Evolutionary conservation across 2,113 vertebrate genomes (phyloP).

Genomic region (Lucifuga dentata): DNA sequence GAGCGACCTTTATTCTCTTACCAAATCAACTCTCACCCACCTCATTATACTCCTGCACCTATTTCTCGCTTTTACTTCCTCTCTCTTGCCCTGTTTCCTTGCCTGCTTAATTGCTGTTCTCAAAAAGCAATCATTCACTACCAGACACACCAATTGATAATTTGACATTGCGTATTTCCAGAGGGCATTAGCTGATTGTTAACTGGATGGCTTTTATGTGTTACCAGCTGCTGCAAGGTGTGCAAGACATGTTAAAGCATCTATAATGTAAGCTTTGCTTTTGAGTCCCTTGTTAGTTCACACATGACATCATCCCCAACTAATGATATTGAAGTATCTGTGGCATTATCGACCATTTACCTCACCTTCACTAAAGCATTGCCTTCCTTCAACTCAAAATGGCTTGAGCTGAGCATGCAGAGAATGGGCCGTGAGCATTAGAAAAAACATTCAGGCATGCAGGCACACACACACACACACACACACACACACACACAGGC

Average conservation of each 20-base stretch:
- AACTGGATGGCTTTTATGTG: conserved; percentile 6
- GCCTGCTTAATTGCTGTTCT: neutral
- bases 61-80: too few relatives aligned
- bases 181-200: conserved; percentile 27
- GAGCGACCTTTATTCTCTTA: conserved; percentile 9
- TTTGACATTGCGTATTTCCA: conserved; percentile 24
- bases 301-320: neutral
- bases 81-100: neutral
- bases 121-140: neutral
- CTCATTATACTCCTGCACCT: neutral
- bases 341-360: neutral
- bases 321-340: conserved; percentile 2
- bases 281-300: neutral
- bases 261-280: conserved; percentile 42
- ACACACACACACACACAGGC: neutral
- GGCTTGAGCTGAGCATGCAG: neutral
- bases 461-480: too few relatives aligned
- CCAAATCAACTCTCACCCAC: too few relatives aligned
- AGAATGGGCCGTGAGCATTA: neutral
- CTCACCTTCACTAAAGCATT: too few relatives aligned
- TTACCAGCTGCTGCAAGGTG: conserved; percentile 13
- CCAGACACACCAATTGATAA: neutral
- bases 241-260: conserved; percentile 14
- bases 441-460: too few relatives aligned
- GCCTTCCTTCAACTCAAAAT: too few relatives aligned